These are phyloP conservation scores for Choloepus hoffmanni DNA, from an alignment of 2,113 vertebrate genomes.

Conservation along the genomic window DNA sequence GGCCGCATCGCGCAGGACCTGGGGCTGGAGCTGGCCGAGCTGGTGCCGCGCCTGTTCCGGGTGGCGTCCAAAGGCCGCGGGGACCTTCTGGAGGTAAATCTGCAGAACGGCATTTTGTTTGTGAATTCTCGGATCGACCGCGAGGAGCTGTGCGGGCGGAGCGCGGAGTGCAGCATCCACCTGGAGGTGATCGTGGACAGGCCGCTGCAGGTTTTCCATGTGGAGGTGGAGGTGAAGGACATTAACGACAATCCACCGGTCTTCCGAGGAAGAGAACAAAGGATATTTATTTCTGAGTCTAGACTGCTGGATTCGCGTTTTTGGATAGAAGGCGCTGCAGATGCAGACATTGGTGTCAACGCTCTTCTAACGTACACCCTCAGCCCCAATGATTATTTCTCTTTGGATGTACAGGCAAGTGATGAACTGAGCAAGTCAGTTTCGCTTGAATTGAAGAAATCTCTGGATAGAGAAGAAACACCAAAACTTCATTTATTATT, in stretches of 20 bases:
- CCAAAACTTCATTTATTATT: constrained; percentile 75
- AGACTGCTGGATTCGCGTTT: constrained; percentile 83
- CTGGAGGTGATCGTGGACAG: constrained; percentile 84
- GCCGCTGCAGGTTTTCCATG: constrained; percentile 87
- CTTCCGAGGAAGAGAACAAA: constrained; percentile 77
- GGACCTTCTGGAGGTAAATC: constrained; percentile 68
- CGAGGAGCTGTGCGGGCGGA: constrained; percentile 85
- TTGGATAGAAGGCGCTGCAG: constrained; percentile 83
- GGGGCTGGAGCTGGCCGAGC: constrained; percentile 83
- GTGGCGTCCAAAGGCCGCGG: constrained; percentile 72
- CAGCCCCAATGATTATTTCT: constrained; percentile 85
- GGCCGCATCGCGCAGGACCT: constrained; percentile 85
- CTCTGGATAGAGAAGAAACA: constrained; percentile 83
- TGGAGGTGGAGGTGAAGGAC: constrained; percentile 87
- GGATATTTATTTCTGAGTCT: constrained; percentile 86
- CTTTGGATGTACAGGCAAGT: constrained; percentile 79
- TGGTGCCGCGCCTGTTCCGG: constrained; percentile 72
- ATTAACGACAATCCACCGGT: constrained; percentile 89
- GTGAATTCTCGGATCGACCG: constrained; percentile 66
- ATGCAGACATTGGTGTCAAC: constrained; percentile 87
- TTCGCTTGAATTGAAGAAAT: constrained; percentile 77
- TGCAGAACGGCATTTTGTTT: no score
- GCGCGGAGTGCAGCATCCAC: not conserved
- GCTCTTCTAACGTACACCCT: constrained; percentile 86
- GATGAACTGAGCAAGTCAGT: constrained; percentile 82